phyloP scores from a whole-genome alignment of 2,113 vertebrate genomes.

The Pseudopodoces humilis region DNA sequence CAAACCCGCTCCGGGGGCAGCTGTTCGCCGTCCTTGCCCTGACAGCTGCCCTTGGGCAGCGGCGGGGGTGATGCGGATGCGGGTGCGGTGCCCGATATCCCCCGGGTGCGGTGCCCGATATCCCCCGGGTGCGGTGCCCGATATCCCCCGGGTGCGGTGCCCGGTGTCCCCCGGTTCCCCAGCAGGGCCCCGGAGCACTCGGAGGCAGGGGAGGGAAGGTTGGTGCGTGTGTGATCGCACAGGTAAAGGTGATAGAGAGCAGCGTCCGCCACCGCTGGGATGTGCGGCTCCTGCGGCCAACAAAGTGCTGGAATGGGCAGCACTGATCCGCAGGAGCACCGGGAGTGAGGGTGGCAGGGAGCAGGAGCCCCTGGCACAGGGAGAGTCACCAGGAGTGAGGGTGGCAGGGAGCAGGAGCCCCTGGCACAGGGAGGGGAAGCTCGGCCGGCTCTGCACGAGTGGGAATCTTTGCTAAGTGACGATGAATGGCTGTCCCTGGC shows the following conservation, averaged over 20 bases:
- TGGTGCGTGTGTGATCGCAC: fast-evolving
- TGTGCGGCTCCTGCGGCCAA: fast-evolving
- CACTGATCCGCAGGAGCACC: fast-evolving
- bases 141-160: too few relatives aligned
- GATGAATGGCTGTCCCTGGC: background rate
- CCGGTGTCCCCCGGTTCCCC: background rate
- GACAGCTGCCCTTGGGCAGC: background rate
- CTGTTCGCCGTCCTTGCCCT: background rate
- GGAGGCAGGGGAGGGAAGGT: background rate
- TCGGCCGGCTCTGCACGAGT: background rate
- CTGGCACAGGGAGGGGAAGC: background rate
- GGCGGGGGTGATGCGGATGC: background rate
- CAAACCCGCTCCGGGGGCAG: background rate
- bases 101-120: fast-evolving
- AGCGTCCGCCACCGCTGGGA: background rate
- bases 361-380: too few relatives aligned
- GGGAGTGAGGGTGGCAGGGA: fast-evolving
- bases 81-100: background rate
- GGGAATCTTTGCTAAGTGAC: background rate
- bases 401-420: background rate
- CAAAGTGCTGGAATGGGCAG: fast-evolving
- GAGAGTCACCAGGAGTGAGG: fast-evolving
- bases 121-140: too few relatives aligned
- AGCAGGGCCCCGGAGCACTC: background rate
- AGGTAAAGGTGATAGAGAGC: background rate